phyloP scores from a whole-genome alignment of 2,888 invertebrate species.

The Balanococcus diminutus region DNA sequence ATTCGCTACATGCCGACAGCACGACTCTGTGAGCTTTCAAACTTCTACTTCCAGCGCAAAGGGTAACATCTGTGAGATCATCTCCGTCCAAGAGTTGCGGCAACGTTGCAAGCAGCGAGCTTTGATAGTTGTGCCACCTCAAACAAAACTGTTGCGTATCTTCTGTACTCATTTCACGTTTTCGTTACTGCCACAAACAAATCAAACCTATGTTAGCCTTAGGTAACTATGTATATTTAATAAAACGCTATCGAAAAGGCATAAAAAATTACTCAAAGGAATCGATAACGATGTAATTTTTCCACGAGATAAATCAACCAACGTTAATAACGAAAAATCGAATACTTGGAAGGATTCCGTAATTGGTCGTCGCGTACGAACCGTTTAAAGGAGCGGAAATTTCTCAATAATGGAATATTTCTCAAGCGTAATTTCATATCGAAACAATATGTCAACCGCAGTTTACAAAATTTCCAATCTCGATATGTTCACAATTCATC shows the following conservation, averaged over 20 bases:
- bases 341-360: background rate
- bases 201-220: background rate
- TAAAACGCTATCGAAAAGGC: slow-evolving; percentile 7
- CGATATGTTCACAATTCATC: slow-evolving; percentile 2
- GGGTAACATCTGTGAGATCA: slow-evolving; percentile 83
- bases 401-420: background rate
- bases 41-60: slow-evolving; percentile 83
- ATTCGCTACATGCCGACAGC: slow-evolving; percentile 86
- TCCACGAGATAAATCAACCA: background rate
- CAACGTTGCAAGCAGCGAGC: slow-evolving; percentile 75
- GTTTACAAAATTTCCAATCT: slow-evolving; percentile 29
- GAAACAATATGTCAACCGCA: slow-evolving; percentile 2
- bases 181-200: slow-evolving; percentile 44
- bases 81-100: slow-evolving; percentile 80
- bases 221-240: background rate
- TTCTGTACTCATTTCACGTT: slow-evolving; percentile 64
- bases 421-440: background rate
- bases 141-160: slow-evolving; percentile 80
- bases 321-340: background rate
- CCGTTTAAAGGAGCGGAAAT: background rate
- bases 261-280: background rate
- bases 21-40: slow-evolving; percentile 85
- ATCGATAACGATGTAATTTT: slow-evolving; percentile 28
- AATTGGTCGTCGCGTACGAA: background rate
- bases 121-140: slow-evolving; percentile 84